Conservation (phyloP, 2,797 vertebrate species). For the Hyperoplus lanceolatus region DNA sequence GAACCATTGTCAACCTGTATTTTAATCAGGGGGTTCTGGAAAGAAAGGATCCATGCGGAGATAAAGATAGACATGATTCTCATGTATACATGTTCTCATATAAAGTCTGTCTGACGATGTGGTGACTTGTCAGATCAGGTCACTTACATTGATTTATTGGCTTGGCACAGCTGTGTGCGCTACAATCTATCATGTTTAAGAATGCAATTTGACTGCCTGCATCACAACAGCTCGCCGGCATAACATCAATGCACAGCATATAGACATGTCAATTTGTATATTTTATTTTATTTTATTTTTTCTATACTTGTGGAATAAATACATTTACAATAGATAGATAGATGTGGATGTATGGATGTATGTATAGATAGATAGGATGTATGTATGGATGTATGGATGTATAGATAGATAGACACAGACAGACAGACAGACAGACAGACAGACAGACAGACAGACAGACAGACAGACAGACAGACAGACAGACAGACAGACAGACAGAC, state of each 20-base stretch:
- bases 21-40: conserved; percentile 47
- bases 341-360: no score
- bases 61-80: conserved; percentile 49
- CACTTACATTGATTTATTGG: conserved; percentile 88
- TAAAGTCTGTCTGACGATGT: conserved; percentile 73
- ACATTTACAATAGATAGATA: background rate
- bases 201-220: conserved; percentile 85
- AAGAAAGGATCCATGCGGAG: conserved; percentile 38
- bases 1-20: conserved; percentile 45
- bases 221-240: conserved; percentile 77
- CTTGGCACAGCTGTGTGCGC: conserved; percentile 73
- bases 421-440: no score
- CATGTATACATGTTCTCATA: conserved; percentile 64
- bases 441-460: conserved; percentile 3
- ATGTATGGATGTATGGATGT: background rate
- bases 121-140: conserved; percentile 82
- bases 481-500: no score
- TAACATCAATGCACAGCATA: conserved; percentile 78
- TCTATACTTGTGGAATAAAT: no score
- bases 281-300: no score
- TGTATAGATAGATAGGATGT: background rate
- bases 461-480: background rate
- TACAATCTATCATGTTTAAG: conserved; percentile 86
- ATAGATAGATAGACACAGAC: no score
- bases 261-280: conserved; percentile 32